A percentile compares a stretch with the other conserved stretches of the same genome.
These are phyloP conservation scores for Nomada fabriciana DNA, from an alignment of 2,888 invertebrate genomes.

Conservation along the genomic window DNA sequence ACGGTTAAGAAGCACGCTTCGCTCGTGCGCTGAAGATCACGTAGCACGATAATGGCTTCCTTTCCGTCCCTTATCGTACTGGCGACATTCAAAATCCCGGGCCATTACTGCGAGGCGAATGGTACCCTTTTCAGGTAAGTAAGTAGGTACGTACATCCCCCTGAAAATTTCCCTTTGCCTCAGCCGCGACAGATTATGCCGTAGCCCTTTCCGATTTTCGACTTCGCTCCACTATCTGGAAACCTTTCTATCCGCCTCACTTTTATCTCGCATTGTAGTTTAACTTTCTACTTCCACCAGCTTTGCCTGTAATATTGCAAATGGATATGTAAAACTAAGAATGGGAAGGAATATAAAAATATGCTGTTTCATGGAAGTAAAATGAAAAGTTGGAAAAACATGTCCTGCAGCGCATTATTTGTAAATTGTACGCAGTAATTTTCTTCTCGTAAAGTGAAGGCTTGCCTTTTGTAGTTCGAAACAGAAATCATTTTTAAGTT, in stretches of 20 bases:
- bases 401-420: too few relatives aligned
- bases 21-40: conserved; percentile 79
- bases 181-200: conserved; percentile 66
- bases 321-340: background rate
- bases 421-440: too few relatives aligned
- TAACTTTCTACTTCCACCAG: conserved; percentile 8
- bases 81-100: conserved; percentile 81
- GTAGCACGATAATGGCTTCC: conserved; percentile 82
- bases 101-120: conserved; percentile 71
- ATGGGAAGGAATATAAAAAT: too few relatives aligned
- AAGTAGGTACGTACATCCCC: conserved; percentile 67
- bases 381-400: too few relatives aligned
- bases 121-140: conserved; percentile 73
- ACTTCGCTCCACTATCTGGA: conserved; percentile 52
- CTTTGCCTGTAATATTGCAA: background rate
- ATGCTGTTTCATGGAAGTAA: too few relatives aligned
- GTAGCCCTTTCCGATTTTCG: conserved; percentile 56
- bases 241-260: conserved; percentile 30
- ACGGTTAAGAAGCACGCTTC: conserved; percentile 72
- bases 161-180: conserved; percentile 62
- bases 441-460: too few relatives aligned
- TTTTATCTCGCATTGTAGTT: conserved; percentile 34
- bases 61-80: conserved; percentile 80
- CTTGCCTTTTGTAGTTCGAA: too few relatives aligned
- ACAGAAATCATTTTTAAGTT: too few relatives aligned